A percentile compares a stretch with the other conserved stretches of the same genome.
These are phyloP conservation scores for Cololabis saira DNA, from an alignment of 2,113 vertebrate species.

Conservation along the genomic window DNA sequence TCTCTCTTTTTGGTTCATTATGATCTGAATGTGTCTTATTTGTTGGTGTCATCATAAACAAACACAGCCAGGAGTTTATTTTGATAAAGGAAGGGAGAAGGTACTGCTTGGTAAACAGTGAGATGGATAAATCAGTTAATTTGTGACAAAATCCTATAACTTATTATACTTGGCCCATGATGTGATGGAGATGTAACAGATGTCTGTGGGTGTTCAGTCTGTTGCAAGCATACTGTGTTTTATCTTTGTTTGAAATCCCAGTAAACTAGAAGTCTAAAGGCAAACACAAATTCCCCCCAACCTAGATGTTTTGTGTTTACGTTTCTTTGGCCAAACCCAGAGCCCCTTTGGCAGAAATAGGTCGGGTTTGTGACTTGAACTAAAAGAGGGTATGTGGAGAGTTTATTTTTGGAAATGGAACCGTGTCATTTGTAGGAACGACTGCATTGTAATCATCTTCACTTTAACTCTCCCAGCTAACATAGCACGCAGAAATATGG, in stretches of 20 bases:
- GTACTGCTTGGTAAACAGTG: slow-evolving; percentile 13
- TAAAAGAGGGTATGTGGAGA: slow-evolving; percentile 35
- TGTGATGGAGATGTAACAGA: slow-evolving; percentile 11
- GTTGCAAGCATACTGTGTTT: slow-evolving; percentile 7
- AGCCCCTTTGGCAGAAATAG: background rate
- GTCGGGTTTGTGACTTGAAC: slow-evolving; percentile 43
- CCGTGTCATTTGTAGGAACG: slow-evolving; percentile 38
- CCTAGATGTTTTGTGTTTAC: slow-evolving; percentile 10
- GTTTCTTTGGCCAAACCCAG: slow-evolving; percentile 5
- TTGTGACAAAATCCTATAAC: no score
- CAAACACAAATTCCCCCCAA: background rate
- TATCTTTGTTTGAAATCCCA: slow-evolving; percentile 7
- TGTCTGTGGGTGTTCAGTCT: slow-evolving; percentile 1
- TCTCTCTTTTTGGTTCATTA: slow-evolving; percentile 4
- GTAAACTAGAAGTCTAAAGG: background rate
- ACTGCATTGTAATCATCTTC: slow-evolving; percentile 44
- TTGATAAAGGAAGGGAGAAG: background rate
- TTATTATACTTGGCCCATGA: slow-evolving; percentile 5
- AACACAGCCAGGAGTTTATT: background rate
- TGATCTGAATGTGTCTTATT: slow-evolving; percentile 16
- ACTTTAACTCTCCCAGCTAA: slow-evolving; percentile 67
- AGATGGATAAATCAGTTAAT: slow-evolving; percentile 6
- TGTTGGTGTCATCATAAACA: background rate
- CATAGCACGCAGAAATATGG: slow-evolving; percentile 38
- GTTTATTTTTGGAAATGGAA: slow-evolving; percentile 27